A percentile compares a stretch with the other conserved stretches of the same genome.
These are phyloP conservation scores for Tinea semifulvella DNA, from an alignment of 2,888 invertebrate species.

Conservation along the genomic window DNA sequence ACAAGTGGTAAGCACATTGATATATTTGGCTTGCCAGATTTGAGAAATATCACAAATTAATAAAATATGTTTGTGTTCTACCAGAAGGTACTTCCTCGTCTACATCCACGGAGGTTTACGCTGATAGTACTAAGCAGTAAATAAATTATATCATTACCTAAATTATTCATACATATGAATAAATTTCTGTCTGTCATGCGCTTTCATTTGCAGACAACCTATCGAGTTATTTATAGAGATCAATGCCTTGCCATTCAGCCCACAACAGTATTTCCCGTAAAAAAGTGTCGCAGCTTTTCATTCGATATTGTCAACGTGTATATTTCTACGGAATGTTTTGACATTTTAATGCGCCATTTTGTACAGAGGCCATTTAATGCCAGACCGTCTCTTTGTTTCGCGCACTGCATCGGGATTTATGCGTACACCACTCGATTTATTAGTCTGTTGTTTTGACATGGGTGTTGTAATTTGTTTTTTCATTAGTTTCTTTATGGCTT, in stretches of 20 bases:
- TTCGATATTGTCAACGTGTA: constrained; percentile 10
- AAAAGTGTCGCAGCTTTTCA: constrained; percentile 1
- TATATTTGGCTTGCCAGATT: too few species aligned
- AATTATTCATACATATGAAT: too few species aligned
- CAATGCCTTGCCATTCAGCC: neutral
- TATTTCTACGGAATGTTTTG: constrained; percentile 9
- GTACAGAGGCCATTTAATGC: constrained; percentile 34
- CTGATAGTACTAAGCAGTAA: too few species aligned
- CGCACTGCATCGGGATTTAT: constrained; percentile 33
- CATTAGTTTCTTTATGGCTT: neutral
- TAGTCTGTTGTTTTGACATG: constrained; percentile 20
- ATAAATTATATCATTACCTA: too few species aligned
- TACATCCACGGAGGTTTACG: too few species aligned
- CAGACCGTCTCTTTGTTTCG: constrained; percentile 39
- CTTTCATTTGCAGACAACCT: too few species aligned
- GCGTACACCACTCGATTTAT: constrained; percentile 36
- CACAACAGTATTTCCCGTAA: neutral
- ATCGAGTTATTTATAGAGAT: too few species aligned
- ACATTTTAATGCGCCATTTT: constrained; percentile 39
- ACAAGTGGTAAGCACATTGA: too few species aligned
- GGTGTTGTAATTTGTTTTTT: constrained; percentile 4
- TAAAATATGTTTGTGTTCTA: too few species aligned
- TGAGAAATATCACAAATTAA: too few species aligned
- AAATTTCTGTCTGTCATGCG: too few species aligned
- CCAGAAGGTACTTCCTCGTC: too few species aligned